Percentiles rank a stretch among this genome's conserved stretches.
phyloP scores from a whole-genome alignment of 2,888 invertebrate species.

The Clepsis dumicolana region DNA sequence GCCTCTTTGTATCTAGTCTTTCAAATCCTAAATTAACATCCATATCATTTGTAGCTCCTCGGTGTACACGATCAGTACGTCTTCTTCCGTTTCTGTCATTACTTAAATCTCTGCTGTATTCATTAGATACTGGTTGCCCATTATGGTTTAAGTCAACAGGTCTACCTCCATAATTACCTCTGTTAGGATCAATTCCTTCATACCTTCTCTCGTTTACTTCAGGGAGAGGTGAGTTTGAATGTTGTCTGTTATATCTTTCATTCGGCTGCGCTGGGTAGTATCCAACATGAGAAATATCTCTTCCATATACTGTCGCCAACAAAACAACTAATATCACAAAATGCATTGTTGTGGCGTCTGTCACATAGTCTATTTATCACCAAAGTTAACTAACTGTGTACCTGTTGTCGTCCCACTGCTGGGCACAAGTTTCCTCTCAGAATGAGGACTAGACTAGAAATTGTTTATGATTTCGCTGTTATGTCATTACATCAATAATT shows the following conservation, averaged over 20 bases:
- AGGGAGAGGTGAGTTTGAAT: slow-evolving; percentile 8
- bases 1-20: slow-evolving; percentile 2
- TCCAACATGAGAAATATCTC: slow-evolving; percentile 14
- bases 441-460: no score
- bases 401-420: not conserved
- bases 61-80: no score
- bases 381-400: not conserved
- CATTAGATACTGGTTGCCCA: not conserved
- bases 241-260: slow-evolving; percentile 9
- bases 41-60: slow-evolving; percentile 12
- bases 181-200: not conserved
- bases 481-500: no score
- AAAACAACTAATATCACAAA: slow-evolving; percentile 19
- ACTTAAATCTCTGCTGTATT: not conserved
- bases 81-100: slow-evolving; percentile 11
- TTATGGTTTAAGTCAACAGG: not conserved
- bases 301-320: slow-evolving; percentile 16
- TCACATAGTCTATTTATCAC: not conserved
- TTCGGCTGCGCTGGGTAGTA: slow-evolving; percentile 1
- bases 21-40: slow-evolving; percentile 21
- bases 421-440: no score
- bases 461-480: no score
- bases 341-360: slow-evolving; percentile 13
- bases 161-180: not conserved
- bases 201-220: slow-evolving; percentile 1